Base-by-base conservation (phyloP, 2,113 vertebrate genomes). In the Lampris incognitus region DNA sequence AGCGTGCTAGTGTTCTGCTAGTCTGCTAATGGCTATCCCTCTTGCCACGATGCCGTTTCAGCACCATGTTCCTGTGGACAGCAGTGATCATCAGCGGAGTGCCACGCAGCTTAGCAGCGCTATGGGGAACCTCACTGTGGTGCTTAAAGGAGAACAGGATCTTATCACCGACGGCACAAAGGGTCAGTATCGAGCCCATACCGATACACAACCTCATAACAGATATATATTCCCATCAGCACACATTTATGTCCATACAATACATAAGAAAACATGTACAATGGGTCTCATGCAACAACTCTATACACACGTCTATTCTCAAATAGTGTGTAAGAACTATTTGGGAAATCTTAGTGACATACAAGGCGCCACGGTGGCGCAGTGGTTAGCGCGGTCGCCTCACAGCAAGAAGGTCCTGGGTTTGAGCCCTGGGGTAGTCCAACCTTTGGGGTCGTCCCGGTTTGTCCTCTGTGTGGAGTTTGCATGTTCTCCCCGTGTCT, bases 81-180 rank as follows among this genome's bases (percentile, higher is more conserved):
- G 83, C 78, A 89, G 69, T n/a, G 94, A 98, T 83, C 94, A 86
- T 42, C 94, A 91, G 2, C 94, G 91, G 78, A 95, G 94, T 9
- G 92, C 95, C 4, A 85, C 95, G 90, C 95, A 95, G 82, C 96
- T 99, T 83, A 98, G 97, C 74, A 96, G 92, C 71, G 96, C 96
- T 77, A 93, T 99, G 94, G 98, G 98, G 5, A 97, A 98, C 75
- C 84, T 99, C 83, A 99, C 98, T 0, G 69, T 99, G 89, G 94
- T 99, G 86, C 95, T 95, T 41, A 99, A 99, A 85, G 97, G 98
- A 77, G 95, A 97, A 59, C 94, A 92, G 75, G 98, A 99, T 83
- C 92, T 99, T 48, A 97, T 99, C 81, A 96, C 97, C 3, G 95
- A 99, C 0, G 98, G 98, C 74, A 94, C 92, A 52, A 96, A 95